Percentiles rank a stretch among this genome's conserved stretches.
phyloP scores from a whole-genome alignment of 1,140 invertebrate genomes.

The Whitmania pigra region DNA sequence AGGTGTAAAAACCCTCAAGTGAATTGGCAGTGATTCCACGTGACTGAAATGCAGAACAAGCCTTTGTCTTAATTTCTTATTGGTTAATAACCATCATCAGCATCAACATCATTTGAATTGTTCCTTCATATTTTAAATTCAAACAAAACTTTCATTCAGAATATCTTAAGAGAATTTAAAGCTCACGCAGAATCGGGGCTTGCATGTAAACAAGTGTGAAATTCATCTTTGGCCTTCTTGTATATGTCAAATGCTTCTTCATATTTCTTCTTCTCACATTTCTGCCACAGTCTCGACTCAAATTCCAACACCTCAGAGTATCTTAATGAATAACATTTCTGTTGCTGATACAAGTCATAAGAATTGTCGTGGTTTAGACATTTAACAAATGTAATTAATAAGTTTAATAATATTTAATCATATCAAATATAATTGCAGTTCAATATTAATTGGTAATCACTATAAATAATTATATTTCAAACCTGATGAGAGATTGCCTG shows the following conservation, averaged over 20 bases:
- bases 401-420: no score
- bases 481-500: constrained; percentile 43
- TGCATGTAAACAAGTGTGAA: background rate
- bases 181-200: background rate
- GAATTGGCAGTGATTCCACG: constrained; percentile 40
- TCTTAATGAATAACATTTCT: background rate
- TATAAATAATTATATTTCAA: constrained; percentile 8
- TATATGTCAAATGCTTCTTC: background rate
- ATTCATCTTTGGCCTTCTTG: background rate
- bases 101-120: background rate
- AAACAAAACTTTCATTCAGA: background rate
- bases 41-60: constrained; percentile 26
- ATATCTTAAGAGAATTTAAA: background rate
- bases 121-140: background rate
- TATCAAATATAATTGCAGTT: no score
- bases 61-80: background rate
- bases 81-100: background rate
- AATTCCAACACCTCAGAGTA: background rate
- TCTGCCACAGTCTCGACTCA: background rate
- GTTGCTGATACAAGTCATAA: no score
- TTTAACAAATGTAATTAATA: no score
- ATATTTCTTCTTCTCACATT: constrained; percentile 10
- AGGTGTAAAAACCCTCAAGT: constrained; percentile 44
- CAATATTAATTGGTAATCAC: no score
- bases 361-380: no score